phyloP scores from a whole-genome alignment of 2,888 invertebrate species.

The Pristionchus maxplancki region DNA sequence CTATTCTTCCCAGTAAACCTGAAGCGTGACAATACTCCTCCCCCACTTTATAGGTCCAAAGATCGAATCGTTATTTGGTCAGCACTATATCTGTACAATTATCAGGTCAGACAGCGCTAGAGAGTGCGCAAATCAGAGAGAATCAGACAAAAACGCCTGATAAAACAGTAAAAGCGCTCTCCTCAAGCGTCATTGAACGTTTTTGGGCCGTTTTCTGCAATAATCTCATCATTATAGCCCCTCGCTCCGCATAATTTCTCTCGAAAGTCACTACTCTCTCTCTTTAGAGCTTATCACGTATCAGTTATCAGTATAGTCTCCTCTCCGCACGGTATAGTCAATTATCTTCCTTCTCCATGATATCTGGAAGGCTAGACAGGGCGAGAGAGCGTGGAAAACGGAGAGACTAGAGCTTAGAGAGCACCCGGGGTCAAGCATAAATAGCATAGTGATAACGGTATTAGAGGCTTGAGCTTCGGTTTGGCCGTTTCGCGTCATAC shows the following conservation, averaged over 20 bases:
- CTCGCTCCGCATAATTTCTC: background rate
- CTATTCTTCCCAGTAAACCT: no score
- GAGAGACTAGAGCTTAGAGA: background rate
- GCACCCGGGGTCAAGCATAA: background rate
- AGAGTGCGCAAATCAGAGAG: no score
- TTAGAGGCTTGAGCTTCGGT: background rate
- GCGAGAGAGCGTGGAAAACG: background rate
- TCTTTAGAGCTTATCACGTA: background rate
- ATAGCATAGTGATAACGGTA: slow-evolving; percentile 35
- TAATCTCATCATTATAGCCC: background rate
- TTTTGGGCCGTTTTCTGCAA: background rate
- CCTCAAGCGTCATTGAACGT: background rate
- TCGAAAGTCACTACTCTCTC: background rate
- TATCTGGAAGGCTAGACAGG: background rate
- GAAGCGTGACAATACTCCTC: no score
- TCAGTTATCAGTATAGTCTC: background rate
- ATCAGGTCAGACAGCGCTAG: no score
- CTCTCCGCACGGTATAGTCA: background rate
- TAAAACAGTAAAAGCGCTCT: background rate
- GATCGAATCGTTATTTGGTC: background rate
- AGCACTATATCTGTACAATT: background rate
- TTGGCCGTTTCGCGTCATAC: background rate
- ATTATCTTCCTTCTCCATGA: background rate
- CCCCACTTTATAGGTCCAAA: background rate
- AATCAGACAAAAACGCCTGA: background rate